A percentile compares a stretch with the other conserved stretches of the same genome.
Conservation (phyloP, 2,113 vertebrate species). For the Oreotragus oreotragus region DNA sequence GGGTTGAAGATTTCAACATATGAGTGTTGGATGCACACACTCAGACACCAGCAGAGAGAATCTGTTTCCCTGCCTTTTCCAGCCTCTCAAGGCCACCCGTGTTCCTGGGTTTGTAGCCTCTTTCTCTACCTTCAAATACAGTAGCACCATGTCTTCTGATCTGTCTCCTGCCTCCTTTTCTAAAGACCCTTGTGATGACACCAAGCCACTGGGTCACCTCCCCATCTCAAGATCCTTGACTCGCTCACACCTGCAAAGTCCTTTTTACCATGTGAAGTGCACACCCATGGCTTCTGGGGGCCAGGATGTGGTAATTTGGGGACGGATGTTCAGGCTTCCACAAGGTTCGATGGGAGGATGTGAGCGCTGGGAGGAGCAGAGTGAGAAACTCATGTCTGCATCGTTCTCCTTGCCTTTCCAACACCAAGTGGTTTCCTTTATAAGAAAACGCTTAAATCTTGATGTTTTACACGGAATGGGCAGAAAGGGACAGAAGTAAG, state of each 20-base stretch:
- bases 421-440: background rate
- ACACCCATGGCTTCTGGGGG: background rate
- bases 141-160: background rate
- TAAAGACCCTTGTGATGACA: background rate
- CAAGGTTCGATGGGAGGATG: rapidly evolving
- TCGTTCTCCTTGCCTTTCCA: background rate
- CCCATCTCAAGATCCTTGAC: background rate
- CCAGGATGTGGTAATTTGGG: background rate
- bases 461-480: background rate
- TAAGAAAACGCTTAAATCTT: background rate
- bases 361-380: background rate
- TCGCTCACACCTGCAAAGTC: background rate
- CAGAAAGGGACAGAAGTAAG: background rate
- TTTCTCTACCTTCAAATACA: background rate
- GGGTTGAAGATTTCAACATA: background rate
- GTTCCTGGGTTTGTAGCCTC: background rate
- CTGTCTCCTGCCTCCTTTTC: background rate
- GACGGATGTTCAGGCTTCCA: rapidly evolving
- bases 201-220: too few relatives aligned
- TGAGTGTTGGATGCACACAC: background rate
- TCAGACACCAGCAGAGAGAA: background rate
- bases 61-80: background rate
- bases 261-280: background rate
- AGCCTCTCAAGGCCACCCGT: rapidly evolving
- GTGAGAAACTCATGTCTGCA: too few relatives aligned